Conservation (phyloP, 2,113 vertebrate genomes). For the Sebastes fasciatus region DNA sequence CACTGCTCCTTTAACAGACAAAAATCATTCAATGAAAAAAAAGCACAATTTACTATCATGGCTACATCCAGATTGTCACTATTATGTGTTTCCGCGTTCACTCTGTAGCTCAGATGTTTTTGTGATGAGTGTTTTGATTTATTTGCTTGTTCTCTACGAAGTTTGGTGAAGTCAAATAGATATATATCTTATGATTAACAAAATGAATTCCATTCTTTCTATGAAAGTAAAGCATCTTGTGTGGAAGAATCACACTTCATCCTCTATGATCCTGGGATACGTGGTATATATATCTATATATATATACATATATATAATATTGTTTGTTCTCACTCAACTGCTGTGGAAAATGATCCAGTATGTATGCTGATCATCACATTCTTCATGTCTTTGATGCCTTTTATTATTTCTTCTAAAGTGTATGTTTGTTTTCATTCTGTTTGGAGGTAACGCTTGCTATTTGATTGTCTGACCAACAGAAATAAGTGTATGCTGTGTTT, state of each 20-base stretch:
- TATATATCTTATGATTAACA: conserved; percentile 78
- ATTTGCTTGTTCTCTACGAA: conserved; percentile 54
- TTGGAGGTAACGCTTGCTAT: conserved; percentile 65
- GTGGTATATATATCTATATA: conserved; percentile 42
- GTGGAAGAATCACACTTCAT: conserved; percentile 81
- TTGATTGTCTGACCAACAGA: conserved; percentile 72
- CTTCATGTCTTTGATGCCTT: conserved; percentile 70
- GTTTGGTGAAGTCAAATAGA: conserved; percentile 70
- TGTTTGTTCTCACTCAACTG: conserved; percentile 56
- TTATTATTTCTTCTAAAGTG: conserved; percentile 43
- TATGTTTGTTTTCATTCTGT: conserved; percentile 52
- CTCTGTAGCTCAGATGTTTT: conserved; percentile 32
- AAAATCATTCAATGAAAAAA: conserved; percentile 26
- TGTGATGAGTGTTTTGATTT: conserved; percentile 37
- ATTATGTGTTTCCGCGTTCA: conserved; percentile 1
- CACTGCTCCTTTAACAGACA: not conserved
- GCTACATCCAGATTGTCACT: conserved; percentile 26
- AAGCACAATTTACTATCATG: conserved; percentile 63
- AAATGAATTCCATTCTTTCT: conserved; percentile 93
- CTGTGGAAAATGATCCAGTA: conserved; percentile 58
- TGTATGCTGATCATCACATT: conserved; percentile 64
- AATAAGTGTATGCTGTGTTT: conserved; percentile 76
- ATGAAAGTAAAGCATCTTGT: conserved; percentile 91
- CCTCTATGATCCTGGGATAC: conserved; percentile 63
- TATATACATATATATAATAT: conserved; percentile 45